Base-by-base conservation (phyloP, 1,140 invertebrate genomes). In the Rhyzopertha dominica region DNA sequence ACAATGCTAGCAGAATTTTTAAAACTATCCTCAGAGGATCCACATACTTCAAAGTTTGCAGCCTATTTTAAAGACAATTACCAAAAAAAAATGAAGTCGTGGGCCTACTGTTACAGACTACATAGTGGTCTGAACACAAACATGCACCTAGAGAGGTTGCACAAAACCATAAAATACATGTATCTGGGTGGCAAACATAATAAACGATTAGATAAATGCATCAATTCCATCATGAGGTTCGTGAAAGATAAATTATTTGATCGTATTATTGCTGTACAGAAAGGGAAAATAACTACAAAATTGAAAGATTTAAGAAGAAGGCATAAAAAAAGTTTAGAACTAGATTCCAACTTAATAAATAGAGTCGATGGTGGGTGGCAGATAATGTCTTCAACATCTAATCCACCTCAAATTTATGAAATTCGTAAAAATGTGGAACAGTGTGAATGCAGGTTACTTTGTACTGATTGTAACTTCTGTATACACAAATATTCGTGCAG, bases 401-500 rank as follows among this genome's bases (percentile, higher is more conserved):
- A 39, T 4, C n/a, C n/a, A n/a, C n/a, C n/a, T n/a, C 26, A 47
- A 18, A 43, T 43, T 23, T 50, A 43, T 32, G 28, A 19, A 5
- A 19, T 54, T 10, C 24, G 51, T 14, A 40, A 50, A 31, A 43
- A 35, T 10, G 30, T 29, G 7, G 2, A 16, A 4, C 13, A 10
- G 8, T 54, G 51, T 38, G 8, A 19, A 5, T 54, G 51, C 26
- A 31, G 43, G 24, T 25, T 54, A 4, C 24, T 39, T 12, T 54
- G 51, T 36, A 9, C 20, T 9, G 36, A 29, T 20, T 53, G 43
- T 34, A 25, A 53, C 20, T 34, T 31, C 3, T 54, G 52, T 19
- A 18, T 54, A n/a, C 51, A 51, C 12, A 22, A n/a, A 13, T 54
- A 39, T 54, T 43, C 37, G 8, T 54, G 47, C 28, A 43, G 30